phyloP scores from a whole-genome alignment of 2,797 vertebrate genomes.

The Brachymystax lenok region DNA sequence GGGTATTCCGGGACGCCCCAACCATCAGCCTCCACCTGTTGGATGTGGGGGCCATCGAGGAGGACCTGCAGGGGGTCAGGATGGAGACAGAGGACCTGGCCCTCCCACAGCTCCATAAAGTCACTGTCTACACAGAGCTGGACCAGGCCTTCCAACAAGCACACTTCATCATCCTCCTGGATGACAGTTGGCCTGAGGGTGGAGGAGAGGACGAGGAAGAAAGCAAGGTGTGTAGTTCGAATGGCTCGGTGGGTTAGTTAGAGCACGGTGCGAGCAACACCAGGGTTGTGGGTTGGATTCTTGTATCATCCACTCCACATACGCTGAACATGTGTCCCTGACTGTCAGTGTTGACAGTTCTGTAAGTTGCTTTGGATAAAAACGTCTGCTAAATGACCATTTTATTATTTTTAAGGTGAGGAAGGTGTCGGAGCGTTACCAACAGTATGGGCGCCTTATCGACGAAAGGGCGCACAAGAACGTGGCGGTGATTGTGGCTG shows the following conservation, averaged over 20 bases:
- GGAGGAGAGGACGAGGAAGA: constrained; percentile 38
- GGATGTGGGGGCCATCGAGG: constrained; percentile 59
- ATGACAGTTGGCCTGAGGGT: constrained; percentile 61
- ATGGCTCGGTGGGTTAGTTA: background rate
- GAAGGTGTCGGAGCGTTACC: constrained; percentile 66
- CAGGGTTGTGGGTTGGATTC: background rate
- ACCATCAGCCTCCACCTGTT: constrained; percentile 84
- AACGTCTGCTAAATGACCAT: background rate
- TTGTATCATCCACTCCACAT: background rate
- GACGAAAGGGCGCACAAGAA: constrained; percentile 74
- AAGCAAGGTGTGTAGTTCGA: constrained; percentile 30
- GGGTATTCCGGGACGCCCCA: constrained; percentile 73
- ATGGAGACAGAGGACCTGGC: constrained; percentile 81
- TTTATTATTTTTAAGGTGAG: constrained; percentile 37
- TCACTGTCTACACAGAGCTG: constrained; percentile 74
- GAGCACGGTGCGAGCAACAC: background rate
- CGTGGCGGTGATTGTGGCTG: constrained; percentile 84
- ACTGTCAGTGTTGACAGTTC: background rate
- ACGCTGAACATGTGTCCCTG: background rate
- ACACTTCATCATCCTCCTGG: constrained; percentile 82
- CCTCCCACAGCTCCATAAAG: constrained; percentile 70
- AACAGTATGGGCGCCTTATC: constrained; percentile 78
- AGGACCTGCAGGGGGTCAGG: constrained; percentile 64
- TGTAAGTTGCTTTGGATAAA: background rate
- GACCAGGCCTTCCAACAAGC: constrained; percentile 82